These are phyloP conservation scores for Nesogale talazaci DNA, from an alignment of 2,113 vertebrate genomes.

Conservation along the genomic window DNA sequence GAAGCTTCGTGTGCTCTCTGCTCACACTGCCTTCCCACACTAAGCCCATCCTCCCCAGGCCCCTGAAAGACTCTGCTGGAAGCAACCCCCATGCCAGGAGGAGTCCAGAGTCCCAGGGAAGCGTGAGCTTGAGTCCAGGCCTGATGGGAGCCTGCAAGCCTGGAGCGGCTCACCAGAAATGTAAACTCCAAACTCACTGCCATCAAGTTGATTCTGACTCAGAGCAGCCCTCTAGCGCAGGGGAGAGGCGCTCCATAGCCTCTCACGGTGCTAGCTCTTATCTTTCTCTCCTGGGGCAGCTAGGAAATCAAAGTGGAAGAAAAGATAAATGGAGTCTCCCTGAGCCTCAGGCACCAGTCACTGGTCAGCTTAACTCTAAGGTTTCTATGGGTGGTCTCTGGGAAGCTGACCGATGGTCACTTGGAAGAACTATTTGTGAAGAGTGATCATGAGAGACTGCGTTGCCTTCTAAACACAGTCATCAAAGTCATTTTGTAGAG, in stretches of 20 bases:
- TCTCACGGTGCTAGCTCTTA: too few relatives aligned
- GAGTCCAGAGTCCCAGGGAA: background rate
- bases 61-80: fast-evolving
- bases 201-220: too few relatives aligned
- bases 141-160: background rate
- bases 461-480: background rate
- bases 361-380: background rate
- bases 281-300: background rate
- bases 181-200: too few relatives aligned
- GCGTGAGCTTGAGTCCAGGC: background rate
- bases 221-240: too few relatives aligned
- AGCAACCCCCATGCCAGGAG: background rate
- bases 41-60: fast-evolving
- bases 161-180: background rate
- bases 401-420: background rate
- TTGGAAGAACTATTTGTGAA: background rate
- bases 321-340: background rate
- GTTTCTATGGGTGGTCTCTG: background rate
- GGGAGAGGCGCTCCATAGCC: too few relatives aligned
- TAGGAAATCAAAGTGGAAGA: background rate
- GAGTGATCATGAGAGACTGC: background rate
- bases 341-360: background rate
- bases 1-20: fast-evolving
- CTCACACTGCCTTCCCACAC: background rate
- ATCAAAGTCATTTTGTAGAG: background rate